Evolutionary conservation across 2,888 invertebrate genomes (phyloP).

Genomic region (Drosophila hawaiiensis): DNA sequence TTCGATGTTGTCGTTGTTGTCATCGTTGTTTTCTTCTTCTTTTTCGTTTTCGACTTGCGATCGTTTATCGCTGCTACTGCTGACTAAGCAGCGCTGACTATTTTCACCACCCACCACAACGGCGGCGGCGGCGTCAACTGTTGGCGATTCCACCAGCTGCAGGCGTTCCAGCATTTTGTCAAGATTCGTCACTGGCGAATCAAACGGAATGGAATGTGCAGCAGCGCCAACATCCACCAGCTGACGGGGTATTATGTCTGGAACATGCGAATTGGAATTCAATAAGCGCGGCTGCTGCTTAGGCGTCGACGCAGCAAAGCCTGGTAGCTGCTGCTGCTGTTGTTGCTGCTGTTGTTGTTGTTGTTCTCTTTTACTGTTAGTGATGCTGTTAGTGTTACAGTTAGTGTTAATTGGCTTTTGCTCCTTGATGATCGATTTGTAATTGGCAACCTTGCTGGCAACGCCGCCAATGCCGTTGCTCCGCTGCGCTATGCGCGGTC

Average conservation of each 20-base stretch:
- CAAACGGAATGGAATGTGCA: constrained; percentile 44
- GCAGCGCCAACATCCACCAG: constrained; percentile 36
- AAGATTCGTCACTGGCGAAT: constrained; percentile 82
- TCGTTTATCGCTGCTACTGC: constrained; percentile 30
- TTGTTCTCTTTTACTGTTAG: constrained; percentile 6
- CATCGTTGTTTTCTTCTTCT: constrained; percentile 28
- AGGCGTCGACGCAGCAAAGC: constrained; percentile 63
- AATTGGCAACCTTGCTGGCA: constrained; percentile 88
- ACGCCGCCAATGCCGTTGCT: constrained; percentile 86
- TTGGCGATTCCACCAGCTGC: constrained; percentile 64
- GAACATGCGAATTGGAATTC: constrained; percentile 60
- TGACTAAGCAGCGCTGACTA: constrained; percentile 63
- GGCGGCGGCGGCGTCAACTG: constrained; percentile 6
- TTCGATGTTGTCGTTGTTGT: constrained; percentile 21
- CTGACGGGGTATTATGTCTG: constrained; percentile 85
- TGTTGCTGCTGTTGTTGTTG: neutral
- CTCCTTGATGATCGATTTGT: constrained; percentile 88
- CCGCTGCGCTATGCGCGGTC: constrained; percentile 84
- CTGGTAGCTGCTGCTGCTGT: constrained; percentile 3
- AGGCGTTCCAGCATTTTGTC: constrained; percentile 80
- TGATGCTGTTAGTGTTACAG: neutral
- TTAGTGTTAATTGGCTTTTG: constrained; percentile 81
- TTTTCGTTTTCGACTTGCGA: constrained; percentile 30
- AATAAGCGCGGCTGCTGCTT: constrained; percentile 31
- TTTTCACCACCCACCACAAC: constrained; percentile 17